A percentile compares a stretch with the other conserved stretches of the same genome.
These are phyloP conservation scores for Centruroides vittatus DNA, from an alignment of 1,140 invertebrate species.

Conservation along the genomic window DNA sequence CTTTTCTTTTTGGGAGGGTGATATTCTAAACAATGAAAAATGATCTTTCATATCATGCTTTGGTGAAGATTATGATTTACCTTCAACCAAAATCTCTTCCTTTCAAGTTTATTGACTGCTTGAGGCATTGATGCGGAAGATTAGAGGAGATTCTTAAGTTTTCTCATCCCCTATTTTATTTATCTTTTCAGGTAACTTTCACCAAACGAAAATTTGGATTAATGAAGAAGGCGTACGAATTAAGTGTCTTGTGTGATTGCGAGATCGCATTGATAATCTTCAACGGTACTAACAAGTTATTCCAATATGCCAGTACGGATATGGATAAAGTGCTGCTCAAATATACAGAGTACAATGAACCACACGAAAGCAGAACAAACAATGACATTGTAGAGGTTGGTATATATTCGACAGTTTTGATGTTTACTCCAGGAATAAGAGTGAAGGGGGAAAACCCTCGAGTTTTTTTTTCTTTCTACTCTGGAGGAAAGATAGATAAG, in stretches of 20 bases:
- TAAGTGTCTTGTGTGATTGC: constrained; percentile 97
- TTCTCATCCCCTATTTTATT: neutral
- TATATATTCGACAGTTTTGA: neutral
- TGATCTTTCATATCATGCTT: no score
- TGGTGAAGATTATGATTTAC: no score
- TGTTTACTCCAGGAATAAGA: no score
- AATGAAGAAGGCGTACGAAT: constrained; percentile 99
- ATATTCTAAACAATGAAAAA: no score
- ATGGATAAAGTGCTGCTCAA: constrained; percentile 99
- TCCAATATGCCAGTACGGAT: constrained; percentile 98
- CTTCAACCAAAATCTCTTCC: no score
- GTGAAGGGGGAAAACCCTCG: no score
- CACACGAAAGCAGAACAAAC: constrained; percentile 98
- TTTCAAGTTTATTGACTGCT: no score
- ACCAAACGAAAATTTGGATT: constrained; percentile 99
- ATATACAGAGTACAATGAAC: constrained; percentile 99
- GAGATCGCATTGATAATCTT: constrained; percentile 99
- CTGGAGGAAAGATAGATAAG: no score
- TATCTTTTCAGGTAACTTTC: constrained; percentile 78
- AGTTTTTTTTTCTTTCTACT: no score
- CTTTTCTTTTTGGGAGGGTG: no score
- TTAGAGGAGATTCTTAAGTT: neutral
- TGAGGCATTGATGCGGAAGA: neutral
- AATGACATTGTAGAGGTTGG: constrained; percentile 99
- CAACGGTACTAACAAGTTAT: constrained; percentile 97